Evolutionary conservation across 2,888 invertebrate genomes (phyloP).

Genomic region (Marronus borbonicus): DNA sequence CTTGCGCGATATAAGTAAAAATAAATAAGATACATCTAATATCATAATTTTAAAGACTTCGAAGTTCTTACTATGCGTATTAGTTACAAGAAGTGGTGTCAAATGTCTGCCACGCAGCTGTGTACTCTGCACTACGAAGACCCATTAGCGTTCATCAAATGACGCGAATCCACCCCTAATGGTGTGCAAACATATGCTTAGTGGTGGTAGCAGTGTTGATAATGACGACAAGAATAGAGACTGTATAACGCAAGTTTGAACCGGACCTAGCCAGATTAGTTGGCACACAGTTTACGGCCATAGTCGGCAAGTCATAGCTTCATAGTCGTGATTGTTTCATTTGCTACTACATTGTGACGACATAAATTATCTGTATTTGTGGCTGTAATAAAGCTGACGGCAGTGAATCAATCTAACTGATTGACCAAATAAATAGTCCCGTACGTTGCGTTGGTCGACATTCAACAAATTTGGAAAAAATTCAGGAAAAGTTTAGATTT

Average conservation of each 20-base stretch:
- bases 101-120: slow-evolving; percentile 47
- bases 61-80: background rate
- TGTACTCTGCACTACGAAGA: slow-evolving; percentile 33
- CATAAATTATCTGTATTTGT: slow-evolving; percentile 55
- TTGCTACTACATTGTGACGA: slow-evolving; percentile 53
- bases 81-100: slow-evolving; percentile 37
- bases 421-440: background rate
- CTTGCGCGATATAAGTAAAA: background rate
- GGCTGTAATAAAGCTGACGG: slow-evolving; percentile 1
- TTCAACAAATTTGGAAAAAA: too few species aligned
- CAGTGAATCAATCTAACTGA: background rate
- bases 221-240: slow-evolving; percentile 22
- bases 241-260: slow-evolving; percentile 21
- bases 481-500: too few species aligned
- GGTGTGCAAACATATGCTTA: slow-evolving; percentile 56
- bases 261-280: slow-evolving; percentile 26
- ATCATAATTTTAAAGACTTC: background rate
- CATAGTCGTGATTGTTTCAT: slow-evolving; percentile 51
- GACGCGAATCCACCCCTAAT: slow-evolving; percentile 52
- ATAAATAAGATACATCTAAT: background rate
- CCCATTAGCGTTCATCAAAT: slow-evolving; percentile 49
- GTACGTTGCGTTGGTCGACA: background rate
- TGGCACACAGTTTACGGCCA: background rate
- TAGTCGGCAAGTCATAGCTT: slow-evolving; percentile 22
- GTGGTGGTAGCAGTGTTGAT: slow-evolving; percentile 48